Evolutionary conservation across 64 coral and sea anemone genomes (phyloP).

Genomic region (Cladopsammia gracilis): DNA sequence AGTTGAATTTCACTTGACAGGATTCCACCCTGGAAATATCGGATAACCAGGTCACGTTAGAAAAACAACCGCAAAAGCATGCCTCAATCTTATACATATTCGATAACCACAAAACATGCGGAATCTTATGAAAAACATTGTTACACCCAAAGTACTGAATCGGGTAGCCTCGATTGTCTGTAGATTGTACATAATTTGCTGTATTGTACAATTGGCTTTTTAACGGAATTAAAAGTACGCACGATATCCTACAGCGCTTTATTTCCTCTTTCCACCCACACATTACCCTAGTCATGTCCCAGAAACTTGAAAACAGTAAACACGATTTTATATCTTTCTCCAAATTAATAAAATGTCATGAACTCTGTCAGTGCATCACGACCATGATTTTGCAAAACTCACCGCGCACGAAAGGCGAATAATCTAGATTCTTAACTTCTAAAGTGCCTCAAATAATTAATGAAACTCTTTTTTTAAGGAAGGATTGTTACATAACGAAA

Average conservation of each 20-base stretch:
- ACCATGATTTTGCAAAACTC: not conserved
- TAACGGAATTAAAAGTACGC: not conserved
- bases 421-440: constrained; percentile 14
- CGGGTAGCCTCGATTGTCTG: not conserved
- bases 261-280: constrained; percentile 29
- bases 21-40: constrained; percentile 11
- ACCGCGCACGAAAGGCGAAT: not conserved
- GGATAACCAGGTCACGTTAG: constrained; percentile 66
- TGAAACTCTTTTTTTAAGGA: not conserved
- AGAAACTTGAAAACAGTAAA: not conserved
- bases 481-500: not conserved
- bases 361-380: not conserved
- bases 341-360: not conserved
- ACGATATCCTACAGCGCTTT: not conserved
- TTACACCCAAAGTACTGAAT: not conserved
- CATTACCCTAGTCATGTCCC: not conserved
- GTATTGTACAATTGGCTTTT: constrained; percentile 8
- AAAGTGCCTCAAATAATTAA: constrained; percentile 19
- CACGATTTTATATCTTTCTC: not conserved
- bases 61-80: constrained; percentile 28
- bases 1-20: constrained; percentile 33
- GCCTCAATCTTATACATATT: not conserved
- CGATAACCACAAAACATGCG: not conserved
- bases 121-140: not conserved
- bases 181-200: not conserved